Conservation (phyloP, 2,888 invertebrate species). For the Eurytoma californica region DNA sequence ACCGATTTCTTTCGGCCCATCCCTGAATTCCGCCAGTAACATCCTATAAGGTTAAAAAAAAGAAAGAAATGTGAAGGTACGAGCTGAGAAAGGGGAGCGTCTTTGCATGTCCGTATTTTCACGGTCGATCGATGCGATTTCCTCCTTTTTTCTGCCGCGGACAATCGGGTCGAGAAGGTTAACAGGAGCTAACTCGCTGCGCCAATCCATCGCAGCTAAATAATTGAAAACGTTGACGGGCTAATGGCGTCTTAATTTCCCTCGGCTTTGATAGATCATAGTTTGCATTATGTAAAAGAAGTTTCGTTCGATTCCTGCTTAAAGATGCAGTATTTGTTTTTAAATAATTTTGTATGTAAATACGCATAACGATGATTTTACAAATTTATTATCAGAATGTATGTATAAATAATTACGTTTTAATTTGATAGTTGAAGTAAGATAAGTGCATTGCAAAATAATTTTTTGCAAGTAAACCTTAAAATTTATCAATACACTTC, state of each 20-base stretch:
- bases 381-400: too few relatives aligned
- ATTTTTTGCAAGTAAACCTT: too few relatives aligned
- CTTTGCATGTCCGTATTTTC: conserved; percentile 36
- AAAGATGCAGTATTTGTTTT: too few relatives aligned
- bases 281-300: not conserved
- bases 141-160: not conserved
- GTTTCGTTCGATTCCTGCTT: not conserved
- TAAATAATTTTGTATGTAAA: too few relatives aligned
- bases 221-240: conserved; percentile 48
- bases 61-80: conserved; percentile 2
- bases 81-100: not conserved
- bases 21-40: not conserved
- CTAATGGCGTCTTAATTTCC: conserved; percentile 41
- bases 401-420: too few relatives aligned
- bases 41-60: not conserved
- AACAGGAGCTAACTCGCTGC: conserved; percentile 18
- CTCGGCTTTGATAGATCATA: not conserved
- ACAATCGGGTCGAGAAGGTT: conserved; percentile 35
- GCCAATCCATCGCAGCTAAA: conserved; percentile 34
- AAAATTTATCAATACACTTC: too few relatives aligned
- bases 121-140: conserved; percentile 21
- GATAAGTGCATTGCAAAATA: too few relatives aligned
- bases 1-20: not conserved
- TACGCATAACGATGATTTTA: too few relatives aligned
- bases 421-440: too few relatives aligned